Evolutionary conservation across 2,113 vertebrate species (phyloP).

Genomic region (Canis aureus): DNA sequence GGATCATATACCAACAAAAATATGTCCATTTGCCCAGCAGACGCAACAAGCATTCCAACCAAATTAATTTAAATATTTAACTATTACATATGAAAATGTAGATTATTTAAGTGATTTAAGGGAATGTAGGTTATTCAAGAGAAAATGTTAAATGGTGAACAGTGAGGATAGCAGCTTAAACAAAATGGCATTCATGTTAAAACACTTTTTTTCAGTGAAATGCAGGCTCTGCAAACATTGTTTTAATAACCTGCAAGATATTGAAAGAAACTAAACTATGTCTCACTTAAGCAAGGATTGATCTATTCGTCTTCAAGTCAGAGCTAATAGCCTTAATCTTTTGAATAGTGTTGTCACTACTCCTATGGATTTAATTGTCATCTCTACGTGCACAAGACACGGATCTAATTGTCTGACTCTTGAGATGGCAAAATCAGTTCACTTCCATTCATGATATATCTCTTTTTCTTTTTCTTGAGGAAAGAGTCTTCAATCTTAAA

Average conservation of each 20-base stretch:
- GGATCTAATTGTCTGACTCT: conserved; percentile 35
- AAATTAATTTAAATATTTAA: background rate
- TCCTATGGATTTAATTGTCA: conserved; percentile 56
- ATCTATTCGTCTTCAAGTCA: conserved; percentile 52
- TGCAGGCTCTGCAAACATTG: background rate
- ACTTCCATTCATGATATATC: background rate
- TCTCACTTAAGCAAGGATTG: background rate
- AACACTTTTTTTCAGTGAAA: background rate
- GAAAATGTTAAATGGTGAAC: background rate
- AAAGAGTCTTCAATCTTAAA: conserved; percentile 33
- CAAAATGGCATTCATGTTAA: background rate
- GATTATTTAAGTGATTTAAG: background rate
- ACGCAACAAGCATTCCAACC: background rate
- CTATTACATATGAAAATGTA: background rate
- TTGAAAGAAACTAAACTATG: background rate
- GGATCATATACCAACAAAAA: background rate
- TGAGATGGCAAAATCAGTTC: conserved; percentile 37
- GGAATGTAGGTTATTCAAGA: background rate
- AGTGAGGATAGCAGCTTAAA: background rate
- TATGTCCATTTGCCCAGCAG: background rate
- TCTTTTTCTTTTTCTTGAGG: conserved; percentile 13
- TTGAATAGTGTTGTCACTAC: background rate
- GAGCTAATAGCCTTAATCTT: conserved; percentile 1
- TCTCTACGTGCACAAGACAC: background rate
- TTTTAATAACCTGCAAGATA: background rate